phyloP scores from a whole-genome alignment of 2,888 invertebrate genomes.

The Tupiocoris notatus region DNA sequence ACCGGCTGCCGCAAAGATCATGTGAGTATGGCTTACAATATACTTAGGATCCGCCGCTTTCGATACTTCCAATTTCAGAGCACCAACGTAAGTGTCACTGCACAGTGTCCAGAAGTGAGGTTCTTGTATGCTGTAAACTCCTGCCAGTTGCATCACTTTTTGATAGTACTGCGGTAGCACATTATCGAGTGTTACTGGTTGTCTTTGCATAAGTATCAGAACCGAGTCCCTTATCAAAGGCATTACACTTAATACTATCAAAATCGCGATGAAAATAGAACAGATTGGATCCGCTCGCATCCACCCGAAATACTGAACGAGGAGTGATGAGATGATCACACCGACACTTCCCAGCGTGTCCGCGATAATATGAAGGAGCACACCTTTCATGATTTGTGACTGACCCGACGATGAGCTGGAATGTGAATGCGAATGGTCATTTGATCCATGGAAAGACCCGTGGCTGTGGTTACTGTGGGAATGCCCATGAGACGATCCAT shows the following conservation, averaged over 20 bases:
- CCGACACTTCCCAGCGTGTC: conserved; percentile 96
- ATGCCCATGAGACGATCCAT: conserved; percentile 61
- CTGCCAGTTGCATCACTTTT: conserved; percentile 82
- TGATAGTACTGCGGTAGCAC: conserved; percentile 84
- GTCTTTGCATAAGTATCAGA: conserved; percentile 89
- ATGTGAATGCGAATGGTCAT: conserved; percentile 56
- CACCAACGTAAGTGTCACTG: conserved; percentile 89
- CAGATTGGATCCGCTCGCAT: conserved; percentile 98
- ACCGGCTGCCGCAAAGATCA: conserved; percentile 90
- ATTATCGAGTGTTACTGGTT: conserved; percentile 78
- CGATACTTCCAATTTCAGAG: conserved; percentile 92
- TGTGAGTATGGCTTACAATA: conserved; percentile 86
- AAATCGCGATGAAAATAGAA: conserved; percentile 90
- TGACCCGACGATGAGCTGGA: conserved; percentile 65
- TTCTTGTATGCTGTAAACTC: conserved; percentile 93
- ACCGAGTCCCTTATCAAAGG: conserved; percentile 84
- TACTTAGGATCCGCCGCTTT: conserved; percentile 89
- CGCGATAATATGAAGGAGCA: conserved; percentile 93
- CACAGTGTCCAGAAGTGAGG: conserved; percentile 98
- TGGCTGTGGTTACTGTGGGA: conserved; percentile 58
- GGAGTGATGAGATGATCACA: conserved; percentile 88
- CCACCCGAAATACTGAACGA: conserved; percentile 96
- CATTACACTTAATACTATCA: conserved; percentile 85
- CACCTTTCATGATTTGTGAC: conserved; percentile 92
- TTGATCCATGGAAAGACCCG: conserved; percentile 56